A percentile compares a stretch with the other conserved stretches of the same genome.
These are phyloP conservation scores for Therioaphis trifolii DNA, from an alignment of 2,888 invertebrate species.

Conservation along the genomic window DNA sequence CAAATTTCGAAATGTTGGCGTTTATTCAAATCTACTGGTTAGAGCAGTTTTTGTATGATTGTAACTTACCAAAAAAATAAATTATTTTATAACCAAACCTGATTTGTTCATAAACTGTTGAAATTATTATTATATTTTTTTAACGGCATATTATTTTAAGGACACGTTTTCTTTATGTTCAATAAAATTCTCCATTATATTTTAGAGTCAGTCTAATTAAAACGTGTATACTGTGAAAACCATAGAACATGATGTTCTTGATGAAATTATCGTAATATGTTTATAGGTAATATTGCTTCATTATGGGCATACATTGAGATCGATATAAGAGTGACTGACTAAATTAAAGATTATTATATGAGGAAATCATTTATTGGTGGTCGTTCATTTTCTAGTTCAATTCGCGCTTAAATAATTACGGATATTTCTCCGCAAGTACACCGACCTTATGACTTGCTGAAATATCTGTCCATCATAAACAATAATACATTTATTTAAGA, in stretches of 20 bases:
- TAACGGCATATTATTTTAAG: background rate
- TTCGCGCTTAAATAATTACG: background rate
- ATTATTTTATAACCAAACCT: slow-evolving; percentile 1
- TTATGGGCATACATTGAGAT: no score
- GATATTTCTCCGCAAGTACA: background rate
- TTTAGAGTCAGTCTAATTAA: background rate
- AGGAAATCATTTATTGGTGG: background rate
- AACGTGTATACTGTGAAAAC: no score
- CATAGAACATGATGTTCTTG: no score
- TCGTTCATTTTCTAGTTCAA: background rate
- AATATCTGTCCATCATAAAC: background rate
- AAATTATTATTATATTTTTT: background rate
- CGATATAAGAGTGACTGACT: no score
- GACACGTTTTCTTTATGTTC: background rate
- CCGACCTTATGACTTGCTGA: background rate
- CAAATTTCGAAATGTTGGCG: background rate
- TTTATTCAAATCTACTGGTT: slow-evolving; percentile 15
- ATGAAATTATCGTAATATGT: no score
- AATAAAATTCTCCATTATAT: background rate
- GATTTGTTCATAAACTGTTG: background rate
- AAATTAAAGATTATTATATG: no score
- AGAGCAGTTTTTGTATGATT: slow-evolving; percentile 5
- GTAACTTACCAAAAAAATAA: background rate
- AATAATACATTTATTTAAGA: background rate
- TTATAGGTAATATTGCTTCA: no score